Conservation (phyloP, 1,140 invertebrate species). For the Drosophila serrata region DNA sequence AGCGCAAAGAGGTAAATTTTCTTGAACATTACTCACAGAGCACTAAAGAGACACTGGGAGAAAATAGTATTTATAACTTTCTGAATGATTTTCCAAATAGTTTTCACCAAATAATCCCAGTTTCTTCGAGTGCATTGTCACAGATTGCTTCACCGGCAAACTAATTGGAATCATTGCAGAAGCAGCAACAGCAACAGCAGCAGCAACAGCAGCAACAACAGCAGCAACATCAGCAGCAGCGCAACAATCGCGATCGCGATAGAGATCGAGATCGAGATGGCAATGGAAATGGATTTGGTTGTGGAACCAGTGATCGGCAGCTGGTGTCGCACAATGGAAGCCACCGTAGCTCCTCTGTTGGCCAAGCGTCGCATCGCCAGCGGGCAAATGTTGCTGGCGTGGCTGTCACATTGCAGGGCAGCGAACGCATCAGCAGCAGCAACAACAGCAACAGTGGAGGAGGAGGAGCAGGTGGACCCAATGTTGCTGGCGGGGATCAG, state of each 20-base stretch:
- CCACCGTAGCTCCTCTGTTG: conserved; percentile 34
- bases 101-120: neutral
- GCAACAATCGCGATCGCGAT: conserved; percentile 46
- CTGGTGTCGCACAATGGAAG: conserved; percentile 46
- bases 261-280: conserved; percentile 30
- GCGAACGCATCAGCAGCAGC: conserved; percentile 58
- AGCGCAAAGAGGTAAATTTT: conserved; percentile 86
- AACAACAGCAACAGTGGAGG: conserved; percentile 2
- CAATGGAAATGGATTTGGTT: conserved; percentile 19
- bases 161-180: conserved; percentile 51
- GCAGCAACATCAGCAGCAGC: conserved; percentile 46
- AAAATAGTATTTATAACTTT: neutral
- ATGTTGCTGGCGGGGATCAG: conserved; percentile 87
- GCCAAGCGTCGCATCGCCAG: conserved; percentile 63
- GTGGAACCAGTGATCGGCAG: conserved; percentile 35
- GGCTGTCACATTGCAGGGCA: conserved; percentile 44
- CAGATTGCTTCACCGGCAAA: conserved; percentile 15
- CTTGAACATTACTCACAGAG: neutral
- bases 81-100: neutral
- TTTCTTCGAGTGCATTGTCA: neutral
- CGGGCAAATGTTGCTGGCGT: conserved; percentile 50
- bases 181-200: conserved; percentile 27
- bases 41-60: neutral
- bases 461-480: conserved; percentile 13
- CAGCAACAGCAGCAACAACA: conserved; percentile 1